Evolutionary conservation across 2,113 vertebrate genomes (phyloP).

Genomic region (Ctenodactylus gundi): DNA sequence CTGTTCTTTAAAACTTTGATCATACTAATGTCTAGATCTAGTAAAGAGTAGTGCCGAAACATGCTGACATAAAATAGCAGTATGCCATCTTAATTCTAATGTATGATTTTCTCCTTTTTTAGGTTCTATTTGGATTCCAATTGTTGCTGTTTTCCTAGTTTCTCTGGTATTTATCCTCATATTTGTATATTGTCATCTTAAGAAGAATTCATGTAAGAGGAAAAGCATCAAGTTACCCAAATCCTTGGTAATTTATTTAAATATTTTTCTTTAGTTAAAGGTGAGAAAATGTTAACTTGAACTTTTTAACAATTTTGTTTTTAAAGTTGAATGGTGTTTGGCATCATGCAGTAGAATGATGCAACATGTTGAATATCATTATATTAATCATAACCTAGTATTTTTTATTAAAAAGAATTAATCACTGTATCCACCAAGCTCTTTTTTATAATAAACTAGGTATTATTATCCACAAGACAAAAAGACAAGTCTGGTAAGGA

Average conservation of each 20-base stretch:
- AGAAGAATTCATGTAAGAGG: constrained; percentile 56
- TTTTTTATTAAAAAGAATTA: neutral
- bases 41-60: neutral
- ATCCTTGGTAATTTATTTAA: constrained; percentile 82
- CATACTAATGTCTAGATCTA: neutral
- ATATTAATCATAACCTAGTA: neutral
- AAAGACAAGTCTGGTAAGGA: neutral
- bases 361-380: neutral
- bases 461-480: neutral
- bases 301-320: neutral
- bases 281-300: neutral
- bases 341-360: neutral
- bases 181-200: neutral
- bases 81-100: neutral
- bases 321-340: neutral
- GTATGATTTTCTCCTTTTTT: neutral
- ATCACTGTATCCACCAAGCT: neutral
- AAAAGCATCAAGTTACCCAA: constrained; percentile 80
- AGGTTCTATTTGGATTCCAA: constrained; percentile 69
- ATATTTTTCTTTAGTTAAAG: constrained; percentile 37
- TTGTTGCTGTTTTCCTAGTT: neutral
- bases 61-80: neutral
- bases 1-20: neutral
- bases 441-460: neutral
- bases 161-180: rapidly evolving